Evolutionary conservation across 2,113 vertebrate species (phyloP).

Genomic region (Neopipo cinnamomea): DNA sequence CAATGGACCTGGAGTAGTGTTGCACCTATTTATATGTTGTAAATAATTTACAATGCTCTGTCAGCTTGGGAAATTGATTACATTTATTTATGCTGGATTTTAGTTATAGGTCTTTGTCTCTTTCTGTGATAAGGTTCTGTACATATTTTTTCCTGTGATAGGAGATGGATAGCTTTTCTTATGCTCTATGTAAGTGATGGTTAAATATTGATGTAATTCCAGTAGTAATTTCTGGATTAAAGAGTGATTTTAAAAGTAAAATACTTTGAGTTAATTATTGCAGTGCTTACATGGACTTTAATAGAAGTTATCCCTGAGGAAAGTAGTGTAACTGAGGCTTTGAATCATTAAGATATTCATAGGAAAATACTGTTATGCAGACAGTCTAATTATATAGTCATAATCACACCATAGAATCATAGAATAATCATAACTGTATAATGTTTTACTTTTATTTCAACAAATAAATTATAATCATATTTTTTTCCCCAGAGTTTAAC

Average conservation of each 20-base stretch:
- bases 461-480: background rate
- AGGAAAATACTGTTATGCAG: background rate
- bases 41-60: conserved; percentile 59
- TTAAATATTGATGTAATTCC: background rate
- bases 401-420: background rate
- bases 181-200: background rate
- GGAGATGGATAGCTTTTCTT: background rate
- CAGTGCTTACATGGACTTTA: fast-evolving
- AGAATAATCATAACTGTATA: background rate
- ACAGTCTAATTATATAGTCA: background rate
- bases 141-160: background rate
- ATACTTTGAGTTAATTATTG: background rate
- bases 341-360: background rate
- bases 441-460: background rate
- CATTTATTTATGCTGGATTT: background rate
- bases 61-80: conserved; percentile 48
- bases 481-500: background rate
- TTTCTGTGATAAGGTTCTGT: background rate
- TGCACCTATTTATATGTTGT: conserved; percentile 73
- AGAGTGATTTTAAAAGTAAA: background rate
- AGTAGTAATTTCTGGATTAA: background rate
- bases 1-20: conserved; percentile 66
- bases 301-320: background rate
- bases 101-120: background rate
- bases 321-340: background rate